Conservation (phyloP, 2,888 invertebrate genomes). For the Zygogramma bicolorata region DNA sequence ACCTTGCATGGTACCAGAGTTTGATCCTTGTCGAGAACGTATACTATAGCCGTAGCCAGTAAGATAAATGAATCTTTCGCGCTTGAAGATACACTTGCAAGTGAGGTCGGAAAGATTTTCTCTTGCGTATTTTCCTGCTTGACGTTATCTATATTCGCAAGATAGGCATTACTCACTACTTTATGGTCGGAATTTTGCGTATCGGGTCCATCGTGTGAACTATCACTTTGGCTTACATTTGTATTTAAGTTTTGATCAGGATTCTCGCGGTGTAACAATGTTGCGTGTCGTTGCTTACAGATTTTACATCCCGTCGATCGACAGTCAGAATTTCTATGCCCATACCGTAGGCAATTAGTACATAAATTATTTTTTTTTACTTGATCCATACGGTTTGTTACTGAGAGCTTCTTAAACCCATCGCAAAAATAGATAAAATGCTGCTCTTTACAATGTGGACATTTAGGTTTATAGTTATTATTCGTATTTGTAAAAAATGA, state of each 20-base stretch:
- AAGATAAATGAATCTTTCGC: no score
- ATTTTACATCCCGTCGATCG: slow-evolving; percentile 33
- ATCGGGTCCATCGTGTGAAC: no score
- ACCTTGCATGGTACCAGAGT: no score
- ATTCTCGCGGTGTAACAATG: slow-evolving; percentile 9
- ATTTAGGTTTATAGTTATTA: neutral
- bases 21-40: no score
- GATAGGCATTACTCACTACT: no score
- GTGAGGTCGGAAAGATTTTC: no score
- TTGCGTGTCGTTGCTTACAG: slow-evolving; percentile 33
- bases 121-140: no score
- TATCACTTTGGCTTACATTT: no score
- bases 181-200: no score
- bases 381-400: slow-evolving; percentile 27
- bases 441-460: neutral
- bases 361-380: slow-evolving; percentile 39
- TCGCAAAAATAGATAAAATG: slow-evolving; percentile 28
- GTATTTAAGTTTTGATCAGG: neutral
- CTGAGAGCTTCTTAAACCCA: slow-evolving; percentile 37
- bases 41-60: no score
- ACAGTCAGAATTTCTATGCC: slow-evolving; percentile 36
- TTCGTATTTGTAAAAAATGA: neutral
- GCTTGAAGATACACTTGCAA: no score
- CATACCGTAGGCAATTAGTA: slow-evolving; percentile 40
- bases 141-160: no score